phyloP scores from a whole-genome alignment of 2,797 vertebrate species.

The Onychomys arenicola region DNA sequence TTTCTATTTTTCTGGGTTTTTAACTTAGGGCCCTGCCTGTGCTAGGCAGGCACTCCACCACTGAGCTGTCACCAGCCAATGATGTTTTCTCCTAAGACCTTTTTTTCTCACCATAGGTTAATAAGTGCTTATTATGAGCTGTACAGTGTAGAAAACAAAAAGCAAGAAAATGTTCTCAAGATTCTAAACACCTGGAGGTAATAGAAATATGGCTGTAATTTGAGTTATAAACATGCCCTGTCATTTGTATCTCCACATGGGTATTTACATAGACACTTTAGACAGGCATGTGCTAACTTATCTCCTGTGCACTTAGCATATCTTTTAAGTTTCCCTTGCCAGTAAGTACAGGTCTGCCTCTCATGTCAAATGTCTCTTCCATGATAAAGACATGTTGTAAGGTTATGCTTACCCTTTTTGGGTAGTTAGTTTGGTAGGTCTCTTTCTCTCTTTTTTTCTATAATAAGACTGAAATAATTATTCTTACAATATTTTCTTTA shows the following conservation, averaged over 20 bases:
- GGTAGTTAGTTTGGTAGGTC: background rate
- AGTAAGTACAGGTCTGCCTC: background rate
- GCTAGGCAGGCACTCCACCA: background rate
- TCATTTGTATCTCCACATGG: background rate
- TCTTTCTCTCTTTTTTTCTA: conserved; percentile 15
- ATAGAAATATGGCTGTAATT: background rate
- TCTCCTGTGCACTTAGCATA: background rate
- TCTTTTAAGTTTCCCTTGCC: background rate
- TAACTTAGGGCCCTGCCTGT: background rate
- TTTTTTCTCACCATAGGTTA: background rate
- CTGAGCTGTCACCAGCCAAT: background rate
- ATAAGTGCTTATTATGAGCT: background rate
- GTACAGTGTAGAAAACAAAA: conserved; percentile 3
- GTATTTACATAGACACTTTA: background rate
- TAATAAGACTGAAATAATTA: conserved; percentile 11
- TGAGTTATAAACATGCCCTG: background rate
- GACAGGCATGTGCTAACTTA: conserved; percentile 2
- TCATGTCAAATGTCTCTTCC: background rate
- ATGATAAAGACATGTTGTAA: background rate
- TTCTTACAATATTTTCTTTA: background rate
- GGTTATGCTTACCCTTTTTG: background rate
- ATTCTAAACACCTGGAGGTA: background rate
- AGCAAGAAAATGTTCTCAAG: conserved; percentile 17
- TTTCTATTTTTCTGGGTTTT: background rate
- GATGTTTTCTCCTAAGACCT: background rate